Evolutionary conservation across 2,113 vertebrate species (phyloP), one percentile per base, ranked within the genome.

Genomic region (Cynopterus brachyotis): DNA sequence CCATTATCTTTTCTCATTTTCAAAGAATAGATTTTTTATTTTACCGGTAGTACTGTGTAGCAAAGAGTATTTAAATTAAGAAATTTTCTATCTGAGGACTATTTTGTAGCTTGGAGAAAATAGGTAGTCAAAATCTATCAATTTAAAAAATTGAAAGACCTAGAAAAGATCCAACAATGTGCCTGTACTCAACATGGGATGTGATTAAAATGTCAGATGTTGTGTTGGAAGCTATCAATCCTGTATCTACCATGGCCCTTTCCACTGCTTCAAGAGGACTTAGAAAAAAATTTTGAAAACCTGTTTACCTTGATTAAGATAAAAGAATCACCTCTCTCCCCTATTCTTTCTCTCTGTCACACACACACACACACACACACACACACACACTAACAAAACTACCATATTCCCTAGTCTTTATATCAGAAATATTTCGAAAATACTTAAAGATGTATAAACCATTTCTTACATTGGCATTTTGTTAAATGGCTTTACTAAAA

Each of bases 71-170:
- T 95, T 83, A 78, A 83, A 93, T 86, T 84, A 70, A 89, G 91
- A 91, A 69, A 75, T 62, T 83, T 95, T 85, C 60, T 95, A 40
- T 35, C 47, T 53, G 30, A 80, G 11, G 28, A 69, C 50, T 76
- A 53, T 47, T 73, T 62, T 69, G 57, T 62, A 53, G 15, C 50
- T 97, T 64, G 26, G 30, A 90, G 37, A 96, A 95, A 95, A 94
- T 40, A 82, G 35, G 16, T 89, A n/a, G 95, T 82, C 1, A 0
- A 97, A 94, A 72, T 69, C 40, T 93, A 64, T 83, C 57, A 67
- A 35, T 47, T 91, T 11, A 62, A 83, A 95, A 94, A 88, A 28
- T n/a, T 62, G 30, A 79, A 93, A 90, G 26, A 64, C 37, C 66
- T 73, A 55, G 70, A 64, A 92, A 94, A 89, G 40, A 96, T 69